Evolutionary conservation across 2,797 vertebrate species (phyloP), one percentile per base, ranked within the genome.

Genomic region (Euthynnus affinis): DNA sequence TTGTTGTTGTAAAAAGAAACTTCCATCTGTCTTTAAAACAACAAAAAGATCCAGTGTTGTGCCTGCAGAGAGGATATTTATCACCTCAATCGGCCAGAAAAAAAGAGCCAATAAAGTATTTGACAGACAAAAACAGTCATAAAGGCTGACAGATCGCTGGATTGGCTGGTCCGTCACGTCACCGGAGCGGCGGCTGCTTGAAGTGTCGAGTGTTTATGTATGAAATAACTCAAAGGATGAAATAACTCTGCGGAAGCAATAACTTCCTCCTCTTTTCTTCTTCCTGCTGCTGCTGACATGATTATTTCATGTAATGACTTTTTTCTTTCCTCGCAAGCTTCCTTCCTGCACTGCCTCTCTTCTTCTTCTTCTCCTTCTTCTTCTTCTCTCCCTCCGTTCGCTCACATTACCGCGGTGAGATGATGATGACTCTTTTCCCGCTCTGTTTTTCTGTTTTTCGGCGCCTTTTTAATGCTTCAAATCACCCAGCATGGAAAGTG

Each of bases 221-320:
- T 82, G 64, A 80, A 77, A 67, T 23, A 61, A 65, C 23, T 75
- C 48, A 60, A 64, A 53, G 59, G 27, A 53, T 59, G 59, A 80
- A 46, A 65, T 48, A 65, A 61, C 49, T 14, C 22, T 20, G 67
- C 1, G 68, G 37, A 53, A 72, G 46, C 59, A 61, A 73, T 52
- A 71, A 71, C 14, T 49, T 46, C 34, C 22, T 1, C 6, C 55
- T 59, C 49, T 62, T 58, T 22, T 34, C 32, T 15, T 49, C 56
- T 22, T 27, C 23, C 70, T 42, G 48, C 70, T 40, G 52, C 58
- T 15, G 61, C 65, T 66, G 70, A 80, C 89, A 86, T 74, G 80
- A 84, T 86, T 83, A 80, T 83, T 89, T 85, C 53, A 86, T 78
- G 78, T 34, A 76, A 82, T 80, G 72, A 81, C 76, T 86, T 82